Evolutionary conservation across 2,113 vertebrate genomes (phyloP).

Genomic region (Craseonycteris thonglongyai): DNA sequence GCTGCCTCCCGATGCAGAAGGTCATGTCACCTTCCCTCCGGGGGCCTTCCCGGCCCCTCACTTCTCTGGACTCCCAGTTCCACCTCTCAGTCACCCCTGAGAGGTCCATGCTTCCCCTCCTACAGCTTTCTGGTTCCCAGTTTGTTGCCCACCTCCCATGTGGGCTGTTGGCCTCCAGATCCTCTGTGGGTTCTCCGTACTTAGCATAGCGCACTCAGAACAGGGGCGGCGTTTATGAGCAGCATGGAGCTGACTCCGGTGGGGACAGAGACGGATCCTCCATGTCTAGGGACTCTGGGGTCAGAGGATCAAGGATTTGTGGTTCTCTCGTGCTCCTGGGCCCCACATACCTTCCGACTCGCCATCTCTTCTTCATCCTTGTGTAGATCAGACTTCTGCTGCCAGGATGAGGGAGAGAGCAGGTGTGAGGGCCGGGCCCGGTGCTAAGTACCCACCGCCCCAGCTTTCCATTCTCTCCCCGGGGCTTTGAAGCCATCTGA

Average conservation of each 20-base stretch:
- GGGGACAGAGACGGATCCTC: background rate
- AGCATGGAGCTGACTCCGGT: background rate
- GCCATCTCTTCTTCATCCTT: fast-evolving
- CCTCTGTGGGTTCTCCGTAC: background rate
- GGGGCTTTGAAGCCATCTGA: background rate
- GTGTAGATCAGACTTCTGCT: background rate
- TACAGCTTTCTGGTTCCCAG: background rate
- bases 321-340: background rate
- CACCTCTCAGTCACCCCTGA: background rate
- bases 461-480: background rate
- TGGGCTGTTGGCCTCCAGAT: background rate
- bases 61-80: background rate
- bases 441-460: background rate
- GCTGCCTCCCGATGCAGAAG: background rate
- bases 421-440: background rate
- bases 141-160: background rate
- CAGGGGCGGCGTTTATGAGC: background rate
- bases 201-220: background rate
- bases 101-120: no score
- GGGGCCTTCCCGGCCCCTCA: background rate
- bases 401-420: background rate
- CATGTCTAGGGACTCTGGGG: background rate
- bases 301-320: background rate
- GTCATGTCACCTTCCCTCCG: background rate
- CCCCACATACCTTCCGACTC: background rate